A percentile compares a stretch with the other conserved stretches of the same genome.
Conservation (phyloP, 2,888 invertebrate species). For the Iphiclides podalirius region DNA sequence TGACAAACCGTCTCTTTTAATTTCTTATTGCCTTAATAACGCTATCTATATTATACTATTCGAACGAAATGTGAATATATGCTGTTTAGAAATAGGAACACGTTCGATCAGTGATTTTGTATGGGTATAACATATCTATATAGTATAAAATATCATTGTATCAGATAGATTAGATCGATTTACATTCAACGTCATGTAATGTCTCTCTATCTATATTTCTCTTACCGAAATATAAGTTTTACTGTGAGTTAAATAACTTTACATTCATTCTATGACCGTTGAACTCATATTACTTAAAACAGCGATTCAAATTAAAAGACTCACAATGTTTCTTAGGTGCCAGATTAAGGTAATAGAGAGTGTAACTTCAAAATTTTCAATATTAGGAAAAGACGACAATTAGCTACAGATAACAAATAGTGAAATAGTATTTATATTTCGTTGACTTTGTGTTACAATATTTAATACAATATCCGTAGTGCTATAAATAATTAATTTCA, state of each 20-base stretch:
- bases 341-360: too few relatives aligned
- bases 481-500: neutral
- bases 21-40: too few relatives aligned
- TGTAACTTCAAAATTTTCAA: neutral
- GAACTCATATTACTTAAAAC: neutral
- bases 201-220: neutral
- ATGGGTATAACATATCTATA: too few relatives aligned
- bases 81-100: too few relatives aligned
- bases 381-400: neutral
- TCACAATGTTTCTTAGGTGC: too few relatives aligned
- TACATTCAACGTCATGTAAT: too few relatives aligned
- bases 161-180: too few relatives aligned
- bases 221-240: neutral
- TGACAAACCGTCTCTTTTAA: too few relatives aligned
- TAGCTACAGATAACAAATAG: neutral
- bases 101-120: too few relatives aligned
- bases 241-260: neutral
- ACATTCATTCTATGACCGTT: neutral
- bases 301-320: constrained; percentile 1
- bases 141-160: too few relatives aligned
- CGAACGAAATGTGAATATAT: too few relatives aligned
- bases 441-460: neutral
- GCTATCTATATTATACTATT: too few relatives aligned
- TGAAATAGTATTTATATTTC: neutral
- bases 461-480: neutral